Percentiles rank a stretch among this genome's conserved stretches.
phyloP scores from a whole-genome alignment of 2,113 vertebrate genomes.

The Connochaetes taurinus region DNA sequence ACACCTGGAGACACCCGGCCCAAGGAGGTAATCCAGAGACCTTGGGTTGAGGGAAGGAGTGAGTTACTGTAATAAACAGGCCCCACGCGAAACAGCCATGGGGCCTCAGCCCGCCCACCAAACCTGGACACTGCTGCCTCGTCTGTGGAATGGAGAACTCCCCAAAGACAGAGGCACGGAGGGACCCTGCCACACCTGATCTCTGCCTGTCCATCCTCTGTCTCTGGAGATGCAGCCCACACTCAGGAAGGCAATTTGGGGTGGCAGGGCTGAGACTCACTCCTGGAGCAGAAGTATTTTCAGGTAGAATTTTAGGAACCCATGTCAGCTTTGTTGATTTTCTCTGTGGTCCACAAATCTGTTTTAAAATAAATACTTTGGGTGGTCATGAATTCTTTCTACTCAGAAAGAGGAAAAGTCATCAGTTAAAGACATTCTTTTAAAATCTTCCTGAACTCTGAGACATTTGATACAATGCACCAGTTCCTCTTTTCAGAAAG shows the following conservation, averaged over 20 bases:
- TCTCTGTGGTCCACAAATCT: not conserved
- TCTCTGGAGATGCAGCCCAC: not conserved
- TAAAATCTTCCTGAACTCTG: not conserved
- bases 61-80: fast-evolving
- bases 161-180: not conserved
- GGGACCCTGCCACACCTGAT: not conserved
- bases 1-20: fast-evolving
- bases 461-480: not conserved
- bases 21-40: fast-evolving
- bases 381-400: not conserved
- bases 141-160: not conserved
- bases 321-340: not conserved
- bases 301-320: fast-evolving
- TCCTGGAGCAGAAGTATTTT: fast-evolving
- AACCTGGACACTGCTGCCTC: fast-evolving
- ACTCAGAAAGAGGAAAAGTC: not conserved
- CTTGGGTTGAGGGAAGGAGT: fast-evolving
- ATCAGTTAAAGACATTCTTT: not conserved
- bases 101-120: not conserved
- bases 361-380: not conserved
- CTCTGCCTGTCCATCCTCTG: not conserved
- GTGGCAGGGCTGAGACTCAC: fast-evolving
- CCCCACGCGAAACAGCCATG: fast-evolving
- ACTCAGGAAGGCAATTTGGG: fast-evolving
- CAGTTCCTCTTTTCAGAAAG: not conserved